These are phyloP conservation scores for Geotrupes spiniger DNA, from an alignment of 2,888 invertebrate genomes.

Conservation along the genomic window DNA sequence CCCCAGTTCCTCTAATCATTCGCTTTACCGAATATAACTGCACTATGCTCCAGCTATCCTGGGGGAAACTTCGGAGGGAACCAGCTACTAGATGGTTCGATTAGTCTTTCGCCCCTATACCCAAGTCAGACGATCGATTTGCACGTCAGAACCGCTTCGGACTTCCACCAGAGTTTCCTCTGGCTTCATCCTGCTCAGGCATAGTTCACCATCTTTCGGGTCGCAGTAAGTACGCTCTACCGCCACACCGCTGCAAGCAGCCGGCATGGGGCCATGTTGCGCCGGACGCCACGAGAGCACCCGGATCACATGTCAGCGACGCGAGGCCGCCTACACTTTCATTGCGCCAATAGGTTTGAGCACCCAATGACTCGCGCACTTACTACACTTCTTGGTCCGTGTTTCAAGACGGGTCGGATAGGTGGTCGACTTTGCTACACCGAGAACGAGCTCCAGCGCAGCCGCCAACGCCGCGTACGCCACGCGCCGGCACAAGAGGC, in stretches of 20 bases:
- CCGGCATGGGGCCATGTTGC: conserved; percentile 9
- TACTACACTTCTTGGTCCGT: conserved; percentile 73
- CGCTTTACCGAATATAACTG: conserved; percentile 65
- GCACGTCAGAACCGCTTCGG: conserved; percentile 52
- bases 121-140: conserved; percentile 73
- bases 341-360: too few relatives aligned
- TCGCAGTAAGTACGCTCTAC: not conserved
- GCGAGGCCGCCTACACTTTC: too few relatives aligned
- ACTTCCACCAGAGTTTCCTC: conserved; percentile 13
- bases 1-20: too few relatives aligned
- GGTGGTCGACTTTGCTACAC: conserved; percentile 32
- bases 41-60: conserved; percentile 63
- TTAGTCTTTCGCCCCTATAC: conserved; percentile 71
- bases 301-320: conserved; percentile 9
- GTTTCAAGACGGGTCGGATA: conserved; percentile 64
- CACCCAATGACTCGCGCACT: conserved; percentile 67
- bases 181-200: not conserved
- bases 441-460: not conserved
- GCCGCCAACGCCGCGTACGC: too few relatives aligned
- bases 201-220: too few relatives aligned
- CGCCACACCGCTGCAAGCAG: conserved; percentile 5
- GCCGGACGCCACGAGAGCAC: conserved; percentile 1
- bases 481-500: too few relatives aligned
- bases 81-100: too few relatives aligned
- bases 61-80: conserved; percentile 76